phyloP scores from a whole-genome alignment of 2,888 invertebrate genomes.

The Epinotia ramella region DNA sequence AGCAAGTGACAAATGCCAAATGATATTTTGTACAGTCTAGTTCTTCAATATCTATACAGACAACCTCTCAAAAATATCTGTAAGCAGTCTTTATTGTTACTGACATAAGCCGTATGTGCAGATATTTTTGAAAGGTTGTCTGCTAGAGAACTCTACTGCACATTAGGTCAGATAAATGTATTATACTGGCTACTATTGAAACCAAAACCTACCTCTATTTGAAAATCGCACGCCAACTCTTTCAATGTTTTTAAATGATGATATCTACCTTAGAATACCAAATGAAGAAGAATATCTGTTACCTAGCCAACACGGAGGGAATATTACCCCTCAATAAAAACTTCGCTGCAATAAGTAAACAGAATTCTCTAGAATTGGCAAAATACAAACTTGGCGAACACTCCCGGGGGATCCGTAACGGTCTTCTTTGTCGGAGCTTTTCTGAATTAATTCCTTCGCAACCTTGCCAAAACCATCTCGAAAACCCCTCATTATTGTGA shows the following conservation, averaged over 20 bases:
- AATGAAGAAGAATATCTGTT: constrained; percentile 8
- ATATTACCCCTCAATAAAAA: constrained; percentile 26
- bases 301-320: constrained; percentile 23
- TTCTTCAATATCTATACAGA: too few species aligned
- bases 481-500: constrained; percentile 30
- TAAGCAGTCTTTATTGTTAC: too few species aligned
- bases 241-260: not conserved
- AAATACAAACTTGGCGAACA: constrained; percentile 42
- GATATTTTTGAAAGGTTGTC: too few species aligned
- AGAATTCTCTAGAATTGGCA: constrained; percentile 31
- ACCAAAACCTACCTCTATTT: not conserved
- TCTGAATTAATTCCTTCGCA: constrained; percentile 35
- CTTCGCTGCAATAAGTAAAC: constrained; percentile 35
- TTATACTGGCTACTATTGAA: not conserved
- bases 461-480: constrained; percentile 30
- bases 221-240: too few species aligned
- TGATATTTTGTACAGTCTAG: too few species aligned
- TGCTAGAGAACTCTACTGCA: too few species aligned
- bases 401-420: constrained; percentile 34
- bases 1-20: too few species aligned
- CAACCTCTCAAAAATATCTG: too few species aligned
- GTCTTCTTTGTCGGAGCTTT: constrained; percentile 33
- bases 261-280: constrained; percentile 3
- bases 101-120: too few species aligned
- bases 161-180: too few species aligned